phyloP scores from a whole-genome alignment of 2,797 vertebrate genomes.

The Neostethus bicornis region DNA sequence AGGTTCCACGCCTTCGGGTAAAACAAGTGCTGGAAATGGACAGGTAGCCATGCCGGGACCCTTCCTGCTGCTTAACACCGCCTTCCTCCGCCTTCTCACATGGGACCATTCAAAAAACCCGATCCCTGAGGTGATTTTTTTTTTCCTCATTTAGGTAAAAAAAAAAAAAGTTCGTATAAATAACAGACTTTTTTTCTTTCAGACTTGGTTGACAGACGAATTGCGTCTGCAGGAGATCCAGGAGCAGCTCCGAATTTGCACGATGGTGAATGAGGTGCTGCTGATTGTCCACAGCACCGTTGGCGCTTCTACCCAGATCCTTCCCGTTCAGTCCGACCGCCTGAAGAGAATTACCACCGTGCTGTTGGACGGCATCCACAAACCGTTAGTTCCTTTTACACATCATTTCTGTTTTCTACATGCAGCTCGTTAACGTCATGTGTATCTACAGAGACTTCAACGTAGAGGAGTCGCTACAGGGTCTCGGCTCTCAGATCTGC shows the following conservation, averaged over 20 bases:
- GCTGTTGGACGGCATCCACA: slow-evolving; percentile 89
- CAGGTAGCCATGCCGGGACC: slow-evolving; percentile 81
- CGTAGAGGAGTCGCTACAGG: slow-evolving; percentile 83
- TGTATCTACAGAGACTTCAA: slow-evolving; percentile 79
- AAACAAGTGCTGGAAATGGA: slow-evolving; percentile 65
- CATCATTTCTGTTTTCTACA: not conserved
- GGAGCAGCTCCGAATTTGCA: slow-evolving; percentile 83
- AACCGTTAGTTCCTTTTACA: slow-evolving; percentile 78
- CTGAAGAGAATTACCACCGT: slow-evolving; percentile 87
- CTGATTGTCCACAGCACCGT: slow-evolving; percentile 88
- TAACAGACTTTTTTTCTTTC: slow-evolving; percentile 24
- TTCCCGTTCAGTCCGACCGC: slow-evolving; percentile 81
- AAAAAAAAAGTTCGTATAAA: not conserved
- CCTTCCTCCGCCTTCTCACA: slow-evolving; percentile 86
- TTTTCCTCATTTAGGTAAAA: not conserved
- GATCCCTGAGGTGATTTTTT: slow-evolving; percentile 86
- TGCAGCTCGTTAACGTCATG: too few relatives aligned
- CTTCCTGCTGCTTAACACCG: slow-evolving; percentile 85
- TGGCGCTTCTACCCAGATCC: slow-evolving; percentile 81
- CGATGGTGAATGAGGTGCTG: slow-evolving; percentile 85
- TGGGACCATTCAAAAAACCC: slow-evolving; percentile 83
- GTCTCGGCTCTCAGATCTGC: slow-evolving; percentile 84
- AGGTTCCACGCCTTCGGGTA: slow-evolving; percentile 56
- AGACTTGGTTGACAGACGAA: slow-evolving; percentile 92
- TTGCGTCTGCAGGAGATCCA: slow-evolving; percentile 85